Conservation (phyloP, 2,888 invertebrate genomes). For the Maniola hyperantus region DNA sequence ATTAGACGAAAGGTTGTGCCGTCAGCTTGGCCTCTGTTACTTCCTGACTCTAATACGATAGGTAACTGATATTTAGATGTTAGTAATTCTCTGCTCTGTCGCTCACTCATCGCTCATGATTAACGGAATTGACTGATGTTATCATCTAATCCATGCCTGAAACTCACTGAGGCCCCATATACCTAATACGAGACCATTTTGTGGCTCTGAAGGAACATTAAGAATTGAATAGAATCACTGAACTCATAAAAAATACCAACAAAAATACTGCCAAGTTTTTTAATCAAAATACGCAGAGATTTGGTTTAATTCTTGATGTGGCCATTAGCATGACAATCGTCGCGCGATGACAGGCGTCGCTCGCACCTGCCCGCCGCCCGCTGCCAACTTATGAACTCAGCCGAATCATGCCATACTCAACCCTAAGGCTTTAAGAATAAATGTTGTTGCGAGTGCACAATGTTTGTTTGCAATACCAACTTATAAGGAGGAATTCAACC, state of each 20-base stretch:
- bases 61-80: too few species aligned
- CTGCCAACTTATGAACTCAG: background rate
- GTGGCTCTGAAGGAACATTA: too few species aligned
- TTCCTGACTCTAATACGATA: too few species aligned
- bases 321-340: constrained; percentile 41
- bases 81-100: too few species aligned
- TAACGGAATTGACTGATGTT: too few species aligned
- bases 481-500: background rate
- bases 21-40: too few species aligned
- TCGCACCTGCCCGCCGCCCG: constrained; percentile 41
- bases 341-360: constrained; percentile 41
- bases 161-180: too few species aligned
- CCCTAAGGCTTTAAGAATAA: too few species aligned
- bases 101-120: too few species aligned
- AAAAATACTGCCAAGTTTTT: constrained; percentile 35
- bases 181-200: background rate
- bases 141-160: too few species aligned
- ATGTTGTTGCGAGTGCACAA: background rate
- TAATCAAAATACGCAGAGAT: constrained; percentile 39
- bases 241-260: too few species aligned
- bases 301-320: constrained; percentile 29
- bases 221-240: background rate
- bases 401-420: background rate
- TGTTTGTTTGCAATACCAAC: background rate
- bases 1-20: background rate